Evolutionary conservation across 2,113 vertebrate genomes (phyloP), one percentile per base, ranked within the genome.

Genomic region (Hiodon tergisus): DNA sequence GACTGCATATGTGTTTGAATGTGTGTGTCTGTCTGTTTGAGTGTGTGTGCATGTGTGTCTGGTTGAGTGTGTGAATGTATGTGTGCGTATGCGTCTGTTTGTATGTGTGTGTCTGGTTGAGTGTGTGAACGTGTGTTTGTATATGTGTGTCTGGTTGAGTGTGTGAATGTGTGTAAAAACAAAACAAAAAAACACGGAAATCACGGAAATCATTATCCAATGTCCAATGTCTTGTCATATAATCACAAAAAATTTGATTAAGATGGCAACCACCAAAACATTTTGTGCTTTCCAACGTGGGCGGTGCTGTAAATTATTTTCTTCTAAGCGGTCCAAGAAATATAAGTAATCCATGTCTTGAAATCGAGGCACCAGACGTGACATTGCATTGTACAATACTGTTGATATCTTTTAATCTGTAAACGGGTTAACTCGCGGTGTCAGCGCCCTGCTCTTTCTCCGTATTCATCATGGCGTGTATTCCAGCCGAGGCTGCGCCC

Each of bases 391-490:
- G 68, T 69, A 62, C 66, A 55, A 69, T 47, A 52, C 16, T 51
- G 59, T 51, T 52, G 53, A 69, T 60, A 65, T 53, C 68, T 46
- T 79, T 69, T 77, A 73, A 78, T 77, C 81, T 72, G 70, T 77
- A 74, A 76, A 67, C 79, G 76, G 53, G 75, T 77, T 80, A 80
- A 48, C 62, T 55, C 57, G 6, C 48, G 6, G 46, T 61, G 67
- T 57, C 62, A 31, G 52, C 8, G 62, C 31, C 52, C 68, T 11
- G 73, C 73, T 71, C 11, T 52, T 65, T 6, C 10, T 63, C 11
- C 31, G 52, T 71, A 76, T 74, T 74, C 79, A 80, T 83, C 78
- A 86, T 86, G 85, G 84, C 85, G 81, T 81, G 81, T 71, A 76
- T 66, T 72, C 17, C 81, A 73, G 77, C 52, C 52, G 67, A 46